A percentile compares a stretch with the other conserved stretches of the same genome.
These are phyloP conservation scores for Amphipyra berbera DNA, from an alignment of 2,888 invertebrate genomes.

Conservation along the genomic window DNA sequence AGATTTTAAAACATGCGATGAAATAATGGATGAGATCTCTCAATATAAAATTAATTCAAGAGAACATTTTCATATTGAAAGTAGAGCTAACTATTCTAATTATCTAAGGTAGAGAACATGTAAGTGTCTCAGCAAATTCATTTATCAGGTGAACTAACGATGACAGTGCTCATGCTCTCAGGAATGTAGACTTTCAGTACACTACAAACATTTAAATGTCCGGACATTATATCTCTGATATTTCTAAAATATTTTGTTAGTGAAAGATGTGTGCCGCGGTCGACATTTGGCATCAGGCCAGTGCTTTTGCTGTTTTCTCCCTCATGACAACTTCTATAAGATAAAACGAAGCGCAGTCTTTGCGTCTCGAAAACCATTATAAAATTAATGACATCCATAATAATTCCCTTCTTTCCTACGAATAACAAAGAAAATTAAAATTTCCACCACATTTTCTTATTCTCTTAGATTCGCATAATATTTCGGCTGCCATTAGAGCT, in stretches of 20 bases:
- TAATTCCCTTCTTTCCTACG: conserved; percentile 13
- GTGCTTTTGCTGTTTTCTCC: conserved; percentile 84
- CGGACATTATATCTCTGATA: conserved; percentile 69
- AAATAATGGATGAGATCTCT: conserved; percentile 7
- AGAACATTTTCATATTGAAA: conserved; percentile 1
- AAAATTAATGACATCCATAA: conserved; percentile 49
- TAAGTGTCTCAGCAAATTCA: conserved; percentile 12
- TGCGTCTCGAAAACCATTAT: conserved; percentile 61
- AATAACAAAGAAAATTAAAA: conserved; percentile 31
- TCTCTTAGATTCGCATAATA: conserved; percentile 38
- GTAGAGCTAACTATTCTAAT: conserved; percentile 23
- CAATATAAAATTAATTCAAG: background rate
- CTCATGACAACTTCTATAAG: conserved; percentile 80
- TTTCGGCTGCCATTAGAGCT: conserved; percentile 61
- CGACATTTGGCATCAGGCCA: conserved; percentile 85
- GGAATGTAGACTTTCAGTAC: conserved; percentile 40
- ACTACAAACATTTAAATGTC: conserved; percentile 54
- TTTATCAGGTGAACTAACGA: conserved; percentile 40
- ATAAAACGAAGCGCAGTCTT: conserved; percentile 76
- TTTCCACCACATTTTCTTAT: conserved; percentile 30
- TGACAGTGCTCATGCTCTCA: conserved; percentile 30
- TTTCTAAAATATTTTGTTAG: conserved; percentile 83
- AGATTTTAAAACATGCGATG: background rate
- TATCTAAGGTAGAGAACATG: conserved; percentile 19
- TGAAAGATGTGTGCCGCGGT: conserved; percentile 82